Base-by-base conservation (phyloP, 2,113 vertebrate genomes). In the Xenopus laevis region DNA sequence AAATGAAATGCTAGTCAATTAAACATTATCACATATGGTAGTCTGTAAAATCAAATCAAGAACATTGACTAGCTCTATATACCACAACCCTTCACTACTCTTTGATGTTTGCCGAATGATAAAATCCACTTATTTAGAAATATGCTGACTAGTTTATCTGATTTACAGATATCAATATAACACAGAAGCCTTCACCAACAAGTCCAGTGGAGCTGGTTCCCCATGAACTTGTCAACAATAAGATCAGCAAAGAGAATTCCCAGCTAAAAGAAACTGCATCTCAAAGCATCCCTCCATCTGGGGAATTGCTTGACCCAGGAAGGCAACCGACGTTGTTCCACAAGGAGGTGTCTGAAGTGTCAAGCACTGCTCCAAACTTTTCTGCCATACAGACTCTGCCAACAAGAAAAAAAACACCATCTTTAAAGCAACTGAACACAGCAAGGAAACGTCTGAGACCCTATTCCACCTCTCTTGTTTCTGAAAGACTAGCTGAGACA, bases 361-460 rank as follows among this genome's bases (percentile, higher is more conserved):
- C 92, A 15, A 83, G 84, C 0, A 16, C 80, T 1, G 65, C 85
- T 27, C 84, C 88, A 0, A 78, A 75, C 5, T 72, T 84, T 11
- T 75, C 79, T 11, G 0, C 55, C 0, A 71, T 71, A 20, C 79
- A 80, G 10, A 17, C 66, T 4, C 10, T 53, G 0, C 47, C 80
- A 0, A 64, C 77, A 0, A 79, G 81, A 78, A 88, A 82, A 75
- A 89, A 85, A 64, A 74, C 76, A 11, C 86, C 78, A 0, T 64
- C 84, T 1, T 79, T 72, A 17, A 89, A 90, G 70, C 89, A 87
- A 63, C 72, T 67, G 0, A 83, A 85, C 0, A 73, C 10, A 0
- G 82, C 89, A 13, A 80, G 80, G 74, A 89, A 80, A 55, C 90
- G 88, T 57, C 84, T 79, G 0, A 82, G 87, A 60, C 77, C 87